Conservation (phyloP, 2,888 invertebrate genomes). For the Sturmia bella region DNA sequence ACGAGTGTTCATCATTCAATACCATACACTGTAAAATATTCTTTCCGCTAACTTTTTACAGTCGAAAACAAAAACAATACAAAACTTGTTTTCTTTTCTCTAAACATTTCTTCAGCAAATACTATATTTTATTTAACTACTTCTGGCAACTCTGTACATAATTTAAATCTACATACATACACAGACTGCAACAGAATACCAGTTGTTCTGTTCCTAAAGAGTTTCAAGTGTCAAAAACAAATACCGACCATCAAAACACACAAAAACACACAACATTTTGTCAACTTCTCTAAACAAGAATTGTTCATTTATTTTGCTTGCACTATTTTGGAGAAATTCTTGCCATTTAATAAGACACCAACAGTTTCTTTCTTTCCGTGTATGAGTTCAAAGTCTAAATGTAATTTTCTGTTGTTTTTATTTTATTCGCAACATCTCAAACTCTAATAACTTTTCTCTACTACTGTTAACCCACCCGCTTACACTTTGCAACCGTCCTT, state of each 20-base stretch:
- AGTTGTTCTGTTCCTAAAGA: background rate
- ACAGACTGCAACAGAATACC: slow-evolving; percentile 28
- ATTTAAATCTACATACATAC: slow-evolving; percentile 46
- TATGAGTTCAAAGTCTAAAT: slow-evolving; percentile 39
- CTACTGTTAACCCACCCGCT: background rate
- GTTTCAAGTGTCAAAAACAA: slow-evolving; percentile 3
- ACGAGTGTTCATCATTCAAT: slow-evolving; percentile 60
- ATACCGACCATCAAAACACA: slow-evolving; percentile 19
- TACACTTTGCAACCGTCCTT: slow-evolving; percentile 56
- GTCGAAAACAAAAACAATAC: slow-evolving; percentile 44
- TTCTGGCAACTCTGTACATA: slow-evolving; percentile 50
- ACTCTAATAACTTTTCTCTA: slow-evolving; percentile 11
- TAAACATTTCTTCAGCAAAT: slow-evolving; percentile 14
- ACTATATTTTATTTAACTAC: slow-evolving; percentile 17
- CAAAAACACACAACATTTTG: background rate
- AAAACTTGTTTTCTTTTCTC: slow-evolving; percentile 1
- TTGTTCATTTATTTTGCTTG: slow-evolving; percentile 65
- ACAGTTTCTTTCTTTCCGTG: slow-evolving; percentile 34
- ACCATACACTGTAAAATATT: slow-evolving; percentile 62
- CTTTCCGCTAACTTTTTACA: slow-evolving; percentile 48
- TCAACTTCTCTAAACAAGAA: slow-evolving; percentile 30
- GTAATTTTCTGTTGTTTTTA: slow-evolving; percentile 43
- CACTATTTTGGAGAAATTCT: slow-evolving; percentile 57
- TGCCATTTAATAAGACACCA: slow-evolving; percentile 4
- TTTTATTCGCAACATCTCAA: slow-evolving; percentile 36